Percentiles rank a stretch among this genome's conserved stretches.
phyloP scores from a whole-genome alignment of 2,113 vertebrate species.

The Hippolais icterina region DNA sequence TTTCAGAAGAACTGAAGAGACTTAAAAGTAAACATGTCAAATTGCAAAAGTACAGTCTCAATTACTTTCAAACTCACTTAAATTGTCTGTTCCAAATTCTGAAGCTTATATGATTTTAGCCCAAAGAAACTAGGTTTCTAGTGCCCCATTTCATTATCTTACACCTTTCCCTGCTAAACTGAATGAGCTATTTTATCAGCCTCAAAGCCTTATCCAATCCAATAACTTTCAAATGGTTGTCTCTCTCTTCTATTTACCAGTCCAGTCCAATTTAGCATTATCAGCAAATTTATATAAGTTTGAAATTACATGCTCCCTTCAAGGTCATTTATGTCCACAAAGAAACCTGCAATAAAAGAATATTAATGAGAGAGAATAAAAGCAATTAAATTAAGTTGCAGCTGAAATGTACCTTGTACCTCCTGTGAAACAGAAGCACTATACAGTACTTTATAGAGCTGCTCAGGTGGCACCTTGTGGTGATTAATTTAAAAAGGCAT shows the following conservation, averaged over 20 bases:
- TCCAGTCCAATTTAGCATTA: background rate
- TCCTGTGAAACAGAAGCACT: slow-evolving; percentile 29
- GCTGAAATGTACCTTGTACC: background rate
- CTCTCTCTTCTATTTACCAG: background rate
- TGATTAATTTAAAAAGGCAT: slow-evolving; percentile 24
- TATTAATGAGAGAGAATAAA: slow-evolving; percentile 9
- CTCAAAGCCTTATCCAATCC: background rate
- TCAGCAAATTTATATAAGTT: background rate
- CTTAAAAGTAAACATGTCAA: background rate
- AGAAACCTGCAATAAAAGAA: slow-evolving; percentile 12
- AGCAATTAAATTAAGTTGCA: background rate
- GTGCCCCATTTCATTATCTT: background rate
- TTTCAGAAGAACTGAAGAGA: background rate
- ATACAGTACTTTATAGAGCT: background rate
- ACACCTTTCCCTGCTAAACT: background rate
- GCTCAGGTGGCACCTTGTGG: background rate
- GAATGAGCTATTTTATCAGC: background rate
- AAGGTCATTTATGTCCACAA: background rate
- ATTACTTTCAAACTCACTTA: background rate
- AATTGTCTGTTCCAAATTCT: background rate
- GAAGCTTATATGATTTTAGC: background rate
- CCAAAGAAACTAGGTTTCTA: background rate
- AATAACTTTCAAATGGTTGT: background rate
- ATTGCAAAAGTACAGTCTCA: background rate
- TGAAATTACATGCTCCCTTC: background rate